Base-by-base conservation (phyloP, 2,888 invertebrate genomes). In the Hyposoter dolosus region DNA sequence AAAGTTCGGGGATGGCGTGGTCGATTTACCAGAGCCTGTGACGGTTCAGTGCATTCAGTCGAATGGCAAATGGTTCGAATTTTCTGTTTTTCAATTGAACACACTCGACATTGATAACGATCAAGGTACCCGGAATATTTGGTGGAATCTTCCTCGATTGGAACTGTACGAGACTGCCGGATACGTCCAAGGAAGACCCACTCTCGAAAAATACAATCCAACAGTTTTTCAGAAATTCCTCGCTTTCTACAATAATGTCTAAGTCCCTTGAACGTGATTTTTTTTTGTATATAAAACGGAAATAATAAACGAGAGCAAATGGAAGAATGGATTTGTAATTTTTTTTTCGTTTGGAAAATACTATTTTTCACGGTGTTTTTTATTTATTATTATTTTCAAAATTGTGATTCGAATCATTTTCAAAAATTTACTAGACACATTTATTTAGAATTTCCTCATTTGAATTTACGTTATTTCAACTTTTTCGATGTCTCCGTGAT, bases 21-120 rank as follows among this genome's bases (percentile, higher is more conserved):
- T 95, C 92, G 95, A 95, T 83, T 94, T 98, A 53, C 96, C 97
- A 1, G 95, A 97, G 90, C 98, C 99, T 6, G 95, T 98, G 76
- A 96, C 96, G 63, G 94, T 98, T 3, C 98, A 99, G 93, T 97
- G 97, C 92, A 95, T 99, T 88, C 97, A 98, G 89, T 96, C 97
- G 4, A 97, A 98, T 92, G 97, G 98, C 0, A 95, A 96, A 88
- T 94, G 95, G 60, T 98, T 97, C 92, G 97, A 98, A 92, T 98
- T 98, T 92, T 96, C 97, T 5, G 96, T 98, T 23, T 96, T 97
- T 83, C 98, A 99, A 94, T 95, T 99, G 17, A 98, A 98, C 91
- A 97, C 97, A 0, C 94, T 98, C 50, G 95, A 97, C 93, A 94
- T 98, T 3, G 93, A 95, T 91, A 95, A 95, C 0, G 92, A 90